Evolutionary conservation across 2,797 vertebrate species (phyloP).

Genomic region (Erithacus rubecula): DNA sequence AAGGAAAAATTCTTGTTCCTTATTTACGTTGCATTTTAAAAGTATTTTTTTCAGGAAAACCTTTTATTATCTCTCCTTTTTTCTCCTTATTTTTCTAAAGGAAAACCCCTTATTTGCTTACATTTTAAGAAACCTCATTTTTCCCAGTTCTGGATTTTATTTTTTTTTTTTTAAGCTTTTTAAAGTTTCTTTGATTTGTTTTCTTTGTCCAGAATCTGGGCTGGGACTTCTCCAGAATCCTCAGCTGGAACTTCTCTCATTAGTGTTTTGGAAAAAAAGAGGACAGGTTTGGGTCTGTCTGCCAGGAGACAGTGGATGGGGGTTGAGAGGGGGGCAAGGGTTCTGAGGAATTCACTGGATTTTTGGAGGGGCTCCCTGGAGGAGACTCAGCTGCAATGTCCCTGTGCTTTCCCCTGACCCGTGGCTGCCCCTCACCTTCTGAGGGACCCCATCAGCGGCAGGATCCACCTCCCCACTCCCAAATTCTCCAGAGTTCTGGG

Average conservation of each 20-base stretch:
- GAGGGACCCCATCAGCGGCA: background rate
- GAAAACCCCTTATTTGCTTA: background rate
- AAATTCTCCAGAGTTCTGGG: background rate
- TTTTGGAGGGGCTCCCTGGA: background rate
- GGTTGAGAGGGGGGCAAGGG: background rate
- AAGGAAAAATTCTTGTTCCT: background rate
- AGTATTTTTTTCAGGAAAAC: background rate
- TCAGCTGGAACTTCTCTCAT: background rate
- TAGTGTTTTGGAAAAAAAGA: background rate
- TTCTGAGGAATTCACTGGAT: background rate
- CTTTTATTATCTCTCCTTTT: background rate
- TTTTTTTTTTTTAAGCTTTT: background rate
- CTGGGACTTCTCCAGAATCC: background rate
- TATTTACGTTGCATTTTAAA: background rate
- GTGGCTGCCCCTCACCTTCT: background rate
- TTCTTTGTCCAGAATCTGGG: background rate
- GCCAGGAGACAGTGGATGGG: accelerated
- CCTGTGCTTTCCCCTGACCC: background rate
- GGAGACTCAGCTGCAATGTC: background rate
- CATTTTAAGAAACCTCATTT: background rate
- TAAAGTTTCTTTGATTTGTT: background rate
- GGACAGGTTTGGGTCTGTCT: background rate
- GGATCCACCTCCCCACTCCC: accelerated
- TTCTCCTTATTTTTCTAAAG: background rate
- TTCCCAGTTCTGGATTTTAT: background rate